Percentiles rank a stretch among this genome's conserved stretches.
These are phyloP conservation scores for Macrotrachela quadricornifera DNA, from an alignment of 1,140 invertebrate genomes.

Conservation along the genomic window DNA sequence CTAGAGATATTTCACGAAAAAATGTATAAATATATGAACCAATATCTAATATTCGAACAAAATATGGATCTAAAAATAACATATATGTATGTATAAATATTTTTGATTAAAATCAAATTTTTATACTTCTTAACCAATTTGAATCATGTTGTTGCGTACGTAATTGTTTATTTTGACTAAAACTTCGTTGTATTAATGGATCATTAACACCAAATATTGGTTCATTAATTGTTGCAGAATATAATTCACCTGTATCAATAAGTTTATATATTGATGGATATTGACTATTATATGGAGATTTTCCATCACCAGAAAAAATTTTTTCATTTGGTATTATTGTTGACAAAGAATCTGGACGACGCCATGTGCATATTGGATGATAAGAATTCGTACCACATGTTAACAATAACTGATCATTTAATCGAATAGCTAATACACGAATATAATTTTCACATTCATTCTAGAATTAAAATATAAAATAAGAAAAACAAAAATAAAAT, in stretches of 20 bases:
- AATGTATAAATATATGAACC: slow-evolving; percentile 84
- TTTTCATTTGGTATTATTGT: background rate
- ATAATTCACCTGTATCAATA: background rate
- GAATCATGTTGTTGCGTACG: slow-evolving; percentile 85
- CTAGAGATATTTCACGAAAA: slow-evolving; percentile 80
- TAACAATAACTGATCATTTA: background rate
- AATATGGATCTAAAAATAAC: slow-evolving; percentile 61
- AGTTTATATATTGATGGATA: background rate
- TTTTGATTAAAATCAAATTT: too few species aligned
- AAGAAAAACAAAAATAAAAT: too few species aligned
- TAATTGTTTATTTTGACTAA: slow-evolving; percentile 44
- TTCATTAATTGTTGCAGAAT: slow-evolving; percentile 1
- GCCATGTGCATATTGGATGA: background rate
- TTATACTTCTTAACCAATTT: slow-evolving; percentile 91
- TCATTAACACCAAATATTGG: background rate
- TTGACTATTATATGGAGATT: background rate
- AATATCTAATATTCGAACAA: slow-evolving; percentile 77
- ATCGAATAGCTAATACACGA: too few species aligned
- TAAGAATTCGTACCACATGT: background rate
- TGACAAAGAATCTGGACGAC: background rate
- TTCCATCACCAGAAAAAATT: background rate
- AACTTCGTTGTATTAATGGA: slow-evolving; percentile 1
- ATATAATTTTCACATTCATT: too few species aligned
- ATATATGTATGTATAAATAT: too few species aligned
- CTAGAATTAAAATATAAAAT: too few species aligned